phyloP scores from a whole-genome alignment of 2,888 invertebrate genomes.

The Drosophila seclusa region DNA sequence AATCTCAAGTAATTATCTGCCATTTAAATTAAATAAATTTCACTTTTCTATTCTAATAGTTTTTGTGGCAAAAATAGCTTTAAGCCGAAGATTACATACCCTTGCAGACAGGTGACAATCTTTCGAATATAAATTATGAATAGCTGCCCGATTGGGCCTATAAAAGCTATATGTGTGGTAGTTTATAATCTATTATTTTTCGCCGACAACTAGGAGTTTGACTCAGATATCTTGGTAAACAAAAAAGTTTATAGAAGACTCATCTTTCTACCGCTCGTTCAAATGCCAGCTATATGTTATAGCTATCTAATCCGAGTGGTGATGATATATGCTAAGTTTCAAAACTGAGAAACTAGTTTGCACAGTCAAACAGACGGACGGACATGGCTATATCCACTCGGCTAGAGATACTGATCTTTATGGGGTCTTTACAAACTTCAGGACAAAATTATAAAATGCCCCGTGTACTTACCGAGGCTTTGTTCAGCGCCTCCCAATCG shows the following conservation, averaged over 20 bases:
- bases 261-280: not conserved
- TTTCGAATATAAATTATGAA: not conserved
- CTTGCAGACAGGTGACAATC: not conserved
- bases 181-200: not conserved
- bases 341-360: not conserved
- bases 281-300: not conserved
- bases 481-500: conserved; percentile 78
- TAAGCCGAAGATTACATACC: not conserved
- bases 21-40: not conserved
- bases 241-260: not conserved
- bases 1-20: not conserved
- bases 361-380: not conserved
- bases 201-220: not conserved
- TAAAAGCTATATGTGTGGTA: not conserved
- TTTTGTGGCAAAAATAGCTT: too few relatives aligned
- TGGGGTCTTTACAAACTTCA: not conserved
- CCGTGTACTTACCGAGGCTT: conserved; percentile 68
- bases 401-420: not conserved
- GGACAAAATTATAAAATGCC: not conserved
- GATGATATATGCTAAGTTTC: not conserved
- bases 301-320: not conserved
- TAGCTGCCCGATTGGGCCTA: not conserved
- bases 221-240: not conserved
- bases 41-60: not conserved
- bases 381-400: not conserved